A percentile compares a stretch with the other conserved stretches of the same genome.
Evolutionary conservation across 1,140 invertebrate genomes (phyloP).

Genomic region (Euwallacea similis): DNA sequence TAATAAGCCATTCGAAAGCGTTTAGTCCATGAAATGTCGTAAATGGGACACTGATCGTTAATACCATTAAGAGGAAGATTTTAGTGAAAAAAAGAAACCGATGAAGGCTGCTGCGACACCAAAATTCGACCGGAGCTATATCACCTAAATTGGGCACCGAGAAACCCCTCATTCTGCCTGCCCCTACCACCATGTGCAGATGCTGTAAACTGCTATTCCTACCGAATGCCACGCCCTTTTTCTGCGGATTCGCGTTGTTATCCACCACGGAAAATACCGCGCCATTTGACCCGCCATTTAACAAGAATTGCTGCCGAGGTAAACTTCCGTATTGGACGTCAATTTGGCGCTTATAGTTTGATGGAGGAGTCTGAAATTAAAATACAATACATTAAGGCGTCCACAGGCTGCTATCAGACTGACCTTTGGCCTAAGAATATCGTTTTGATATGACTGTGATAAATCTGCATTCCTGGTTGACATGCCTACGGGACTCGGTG

Average conservation of each 20-base stretch:
- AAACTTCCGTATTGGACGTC: conserved; percentile 77
- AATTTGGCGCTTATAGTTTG: conserved; percentile 68
- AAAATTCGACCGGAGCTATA: conserved; percentile 47
- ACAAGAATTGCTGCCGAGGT: conserved; percentile 66
- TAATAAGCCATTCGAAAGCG: neutral
- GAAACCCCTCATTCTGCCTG: conserved; percentile 72
- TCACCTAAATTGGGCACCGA: conserved; percentile 91
- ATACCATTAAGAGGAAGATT: neutral
- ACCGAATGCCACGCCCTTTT: conserved; percentile 66
- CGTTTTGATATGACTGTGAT: conserved; percentile 39
- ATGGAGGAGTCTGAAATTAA: conserved; percentile 67
- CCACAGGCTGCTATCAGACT: conserved; percentile 21
- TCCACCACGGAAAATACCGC: conserved; percentile 48
- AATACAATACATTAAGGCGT: neutral
- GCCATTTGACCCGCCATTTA: conserved; percentile 45
- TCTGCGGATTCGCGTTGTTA: conserved; percentile 53
- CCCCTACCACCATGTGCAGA: conserved; percentile 55
- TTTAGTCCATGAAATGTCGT: neutral
- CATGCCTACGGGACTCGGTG: conserved; percentile 53
- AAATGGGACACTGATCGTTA: neutral
- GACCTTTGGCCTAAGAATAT: conserved; percentile 51
- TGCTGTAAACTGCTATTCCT: conserved; percentile 58
- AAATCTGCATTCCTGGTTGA: conserved; percentile 33
- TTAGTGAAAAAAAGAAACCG: neutral
- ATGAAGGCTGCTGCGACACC: neutral